These are phyloP conservation scores for Lysandra bellargus DNA, from an alignment of 2,888 invertebrate genomes.

Conservation along the genomic window DNA sequence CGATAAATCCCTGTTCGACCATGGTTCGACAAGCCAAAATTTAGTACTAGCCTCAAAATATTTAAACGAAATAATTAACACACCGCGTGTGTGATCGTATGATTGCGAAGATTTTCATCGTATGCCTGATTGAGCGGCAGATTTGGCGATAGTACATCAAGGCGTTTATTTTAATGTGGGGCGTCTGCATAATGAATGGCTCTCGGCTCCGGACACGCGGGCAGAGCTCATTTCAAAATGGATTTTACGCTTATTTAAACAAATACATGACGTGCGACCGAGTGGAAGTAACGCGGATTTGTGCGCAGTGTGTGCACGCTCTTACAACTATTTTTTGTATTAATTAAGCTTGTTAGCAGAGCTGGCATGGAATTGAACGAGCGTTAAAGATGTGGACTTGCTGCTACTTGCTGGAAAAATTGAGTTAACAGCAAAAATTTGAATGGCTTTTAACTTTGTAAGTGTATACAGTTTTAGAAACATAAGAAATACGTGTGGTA, in stretches of 20 bases:
- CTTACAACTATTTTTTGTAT: background rate
- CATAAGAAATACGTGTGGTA: too few relatives aligned
- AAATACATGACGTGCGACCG: constrained; percentile 22
- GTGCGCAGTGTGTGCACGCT: constrained; percentile 10
- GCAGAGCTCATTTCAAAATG: constrained; percentile 19
- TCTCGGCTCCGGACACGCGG: constrained; percentile 19
- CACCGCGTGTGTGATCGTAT: too few relatives aligned
- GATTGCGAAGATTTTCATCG: background rate
- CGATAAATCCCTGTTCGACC: background rate
- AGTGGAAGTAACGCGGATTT: constrained; percentile 8
- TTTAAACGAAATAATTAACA: too few relatives aligned
- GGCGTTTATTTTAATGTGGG: constrained; percentile 17
- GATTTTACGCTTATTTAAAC: constrained; percentile 30
- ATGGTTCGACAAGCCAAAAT: background rate
- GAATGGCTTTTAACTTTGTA: too few relatives aligned
- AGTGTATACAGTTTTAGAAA: too few relatives aligned
- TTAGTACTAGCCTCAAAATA: too few relatives aligned
- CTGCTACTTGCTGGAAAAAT: background rate
- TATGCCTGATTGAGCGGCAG: background rate
- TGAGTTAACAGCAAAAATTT: background rate
- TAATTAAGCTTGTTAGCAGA: background rate
- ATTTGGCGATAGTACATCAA: background rate
- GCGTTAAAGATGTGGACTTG: background rate
- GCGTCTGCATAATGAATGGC: constrained; percentile 19
- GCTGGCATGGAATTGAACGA: background rate